phyloP scores from a whole-genome alignment of 92 coral and sea anemone genomes.

The Phenganax subtilis region DNA sequence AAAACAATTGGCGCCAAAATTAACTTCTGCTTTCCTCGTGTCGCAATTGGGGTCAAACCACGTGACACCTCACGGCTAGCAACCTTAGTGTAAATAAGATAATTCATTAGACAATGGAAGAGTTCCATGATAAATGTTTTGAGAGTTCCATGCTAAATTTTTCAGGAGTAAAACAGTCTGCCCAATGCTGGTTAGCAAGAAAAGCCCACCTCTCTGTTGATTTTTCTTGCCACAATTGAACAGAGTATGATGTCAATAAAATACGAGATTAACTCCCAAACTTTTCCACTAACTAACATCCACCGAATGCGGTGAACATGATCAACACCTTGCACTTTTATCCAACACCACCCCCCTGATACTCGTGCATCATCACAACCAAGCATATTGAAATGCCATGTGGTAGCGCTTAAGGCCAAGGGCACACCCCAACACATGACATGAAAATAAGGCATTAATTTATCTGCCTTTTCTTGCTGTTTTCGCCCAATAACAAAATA shows the following conservation, averaged over 20 bases:
- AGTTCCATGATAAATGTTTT: background rate
- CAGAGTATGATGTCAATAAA: conserved; percentile 57
- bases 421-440: conserved; percentile 82
- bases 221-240: conserved; percentile 55
- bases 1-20: conserved; percentile 65
- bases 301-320: conserved; percentile 56
- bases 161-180: background rate
- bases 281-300: conserved; percentile 83
- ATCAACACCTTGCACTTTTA: conserved; percentile 21
- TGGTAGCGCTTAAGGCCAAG: conserved; percentile 39
- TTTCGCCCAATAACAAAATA: conserved; percentile 55
- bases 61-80: conserved; percentile 50
- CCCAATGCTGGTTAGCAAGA: background rate
- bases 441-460: conserved; percentile 59
- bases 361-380: conserved; percentile 54
- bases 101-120: background rate
- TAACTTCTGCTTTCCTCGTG: conserved; percentile 63
- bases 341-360: conserved; percentile 95
- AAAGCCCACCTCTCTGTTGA: conserved; percentile 59
- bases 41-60: conserved; percentile 49
- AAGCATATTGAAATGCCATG: conserved; percentile 35
- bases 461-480: conserved; percentile 53
- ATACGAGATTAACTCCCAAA: conserved; percentile 77
- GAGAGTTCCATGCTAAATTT: background rate
- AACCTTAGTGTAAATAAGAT: background rate